Conservation (phyloP, 2,797 vertebrate species). For the Ammospiza maritima region DNA sequence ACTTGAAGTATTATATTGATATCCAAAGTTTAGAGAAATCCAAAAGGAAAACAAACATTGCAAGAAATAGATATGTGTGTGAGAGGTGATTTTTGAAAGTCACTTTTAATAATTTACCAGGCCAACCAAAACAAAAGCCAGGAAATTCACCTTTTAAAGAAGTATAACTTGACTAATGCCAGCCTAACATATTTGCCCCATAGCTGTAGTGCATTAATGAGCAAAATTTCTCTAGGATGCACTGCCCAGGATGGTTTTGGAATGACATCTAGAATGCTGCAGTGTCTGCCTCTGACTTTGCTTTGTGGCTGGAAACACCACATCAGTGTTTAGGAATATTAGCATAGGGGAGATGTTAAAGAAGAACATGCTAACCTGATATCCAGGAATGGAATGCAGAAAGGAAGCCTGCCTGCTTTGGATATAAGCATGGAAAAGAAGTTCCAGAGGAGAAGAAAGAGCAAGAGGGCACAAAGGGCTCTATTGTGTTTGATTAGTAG, state of each 20-base stretch:
- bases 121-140: background rate
- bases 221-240: background rate
- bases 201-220: background rate
- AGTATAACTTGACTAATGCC: background rate
- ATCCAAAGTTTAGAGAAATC: background rate
- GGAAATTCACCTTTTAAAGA: background rate
- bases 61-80: background rate
- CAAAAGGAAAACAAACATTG: conserved; percentile 1
- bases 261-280: background rate
- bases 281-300: background rate
- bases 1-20: background rate
- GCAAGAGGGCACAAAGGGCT: background rate
- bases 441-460: background rate
- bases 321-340: background rate
- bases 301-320: background rate
- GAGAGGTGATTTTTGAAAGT: background rate
- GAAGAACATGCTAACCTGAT: background rate
- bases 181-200: background rate
- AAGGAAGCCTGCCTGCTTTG: background rate
- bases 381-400: background rate
- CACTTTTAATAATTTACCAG: background rate
- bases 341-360: background rate
- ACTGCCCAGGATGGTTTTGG: background rate
- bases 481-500: background rate
- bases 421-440: background rate